phyloP scores from a whole-genome alignment of 2,113 vertebrate genomes.

The Xiphophorus maculatus region DNA sequence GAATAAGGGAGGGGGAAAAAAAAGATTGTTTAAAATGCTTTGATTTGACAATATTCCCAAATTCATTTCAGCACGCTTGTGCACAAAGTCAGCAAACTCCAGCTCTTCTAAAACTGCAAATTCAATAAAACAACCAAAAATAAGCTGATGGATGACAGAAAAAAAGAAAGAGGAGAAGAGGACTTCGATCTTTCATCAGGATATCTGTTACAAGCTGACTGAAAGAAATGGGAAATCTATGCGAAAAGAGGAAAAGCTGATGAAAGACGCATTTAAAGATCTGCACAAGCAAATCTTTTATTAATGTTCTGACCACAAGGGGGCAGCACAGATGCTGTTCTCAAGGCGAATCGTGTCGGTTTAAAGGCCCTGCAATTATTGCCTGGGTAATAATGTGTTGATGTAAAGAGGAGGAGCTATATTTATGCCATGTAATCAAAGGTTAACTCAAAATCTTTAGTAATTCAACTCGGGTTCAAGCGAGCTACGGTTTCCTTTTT shows the following conservation, averaged over 20 bases:
- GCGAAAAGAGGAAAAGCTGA: neutral
- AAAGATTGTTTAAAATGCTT: neutral
- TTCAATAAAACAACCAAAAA: neutral
- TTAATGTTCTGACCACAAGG: constrained; percentile 38
- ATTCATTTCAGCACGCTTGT: neutral
- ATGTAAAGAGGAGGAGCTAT: neutral
- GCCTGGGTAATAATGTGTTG: no score
- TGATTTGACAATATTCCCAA: neutral
- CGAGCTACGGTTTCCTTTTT: no score
- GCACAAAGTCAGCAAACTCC: neutral
- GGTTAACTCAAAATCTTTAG: neutral
- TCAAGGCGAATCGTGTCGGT: neutral
- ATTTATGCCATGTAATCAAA: neutral
- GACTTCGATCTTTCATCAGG: neutral
- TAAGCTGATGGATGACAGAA: neutral
- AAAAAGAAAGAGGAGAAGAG: neutral
- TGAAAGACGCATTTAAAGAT: neutral
- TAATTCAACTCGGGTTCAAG: no score
- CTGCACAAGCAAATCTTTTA: neutral
- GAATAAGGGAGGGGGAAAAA: neutral
- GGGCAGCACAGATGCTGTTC: constrained; percentile 51
- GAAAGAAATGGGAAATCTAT: neutral
- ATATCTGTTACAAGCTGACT: neutral
- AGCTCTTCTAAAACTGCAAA: neutral
- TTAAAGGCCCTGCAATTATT: neutral